Conservation (phyloP, 2,113 vertebrate genomes). For the Otis tarda region DNA sequence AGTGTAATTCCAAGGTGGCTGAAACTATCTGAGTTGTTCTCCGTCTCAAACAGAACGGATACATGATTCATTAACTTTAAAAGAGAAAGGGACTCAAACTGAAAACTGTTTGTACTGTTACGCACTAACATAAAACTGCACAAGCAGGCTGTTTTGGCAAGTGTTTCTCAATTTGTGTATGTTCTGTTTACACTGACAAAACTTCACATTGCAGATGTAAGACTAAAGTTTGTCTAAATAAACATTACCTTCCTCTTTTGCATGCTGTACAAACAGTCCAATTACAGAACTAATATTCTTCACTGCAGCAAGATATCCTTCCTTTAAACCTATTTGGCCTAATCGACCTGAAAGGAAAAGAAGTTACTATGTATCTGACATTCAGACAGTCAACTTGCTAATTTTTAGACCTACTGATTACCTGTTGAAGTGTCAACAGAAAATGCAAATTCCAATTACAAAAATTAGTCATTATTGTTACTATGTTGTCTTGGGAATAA, state of each 20-base stretch:
- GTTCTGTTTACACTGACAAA: not conserved
- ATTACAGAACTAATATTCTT: slow-evolving; percentile 86
- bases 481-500: not conserved
- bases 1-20: not conserved
- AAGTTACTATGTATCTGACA: not conserved
- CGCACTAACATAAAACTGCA: not conserved
- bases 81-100: not conserved
- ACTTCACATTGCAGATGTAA: not conserved
- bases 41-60: not conserved
- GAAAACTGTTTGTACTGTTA: not conserved
- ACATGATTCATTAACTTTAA: not conserved
- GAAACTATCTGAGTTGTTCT: not conserved
- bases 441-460: not conserved
- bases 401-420: not conserved
- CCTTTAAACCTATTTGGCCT: slow-evolving; percentile 89
- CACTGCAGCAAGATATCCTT: slow-evolving; percentile 82
- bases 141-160: not conserved
- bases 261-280: slow-evolving; percentile 85
- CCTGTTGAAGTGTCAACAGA: not conserved
- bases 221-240: not conserved
- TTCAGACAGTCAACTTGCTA: not conserved
- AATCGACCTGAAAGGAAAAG: slow-evolving; percentile 79
- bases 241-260: slow-evolving; percentile 87
- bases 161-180: not conserved
- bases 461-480: not conserved